These are phyloP conservation scores for Idaea aversata DNA, from an alignment of 2,888 invertebrate species.

Conservation along the genomic window DNA sequence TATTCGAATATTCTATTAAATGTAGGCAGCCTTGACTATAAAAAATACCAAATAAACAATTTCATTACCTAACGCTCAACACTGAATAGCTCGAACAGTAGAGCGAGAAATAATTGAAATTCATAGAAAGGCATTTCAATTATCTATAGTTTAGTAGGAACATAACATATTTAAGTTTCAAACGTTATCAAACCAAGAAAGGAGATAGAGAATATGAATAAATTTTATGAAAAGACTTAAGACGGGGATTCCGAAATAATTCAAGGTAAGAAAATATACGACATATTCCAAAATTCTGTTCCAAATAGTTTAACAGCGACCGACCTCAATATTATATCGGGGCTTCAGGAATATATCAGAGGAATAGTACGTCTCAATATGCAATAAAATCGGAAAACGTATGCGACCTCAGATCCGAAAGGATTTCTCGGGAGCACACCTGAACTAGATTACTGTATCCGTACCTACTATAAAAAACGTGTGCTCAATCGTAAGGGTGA, in stretches of 20 bases:
- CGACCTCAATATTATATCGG: conserved; percentile 54
- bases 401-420: conserved; percentile 66
- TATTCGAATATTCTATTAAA: too few species aligned
- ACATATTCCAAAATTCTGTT: conserved; percentile 36
- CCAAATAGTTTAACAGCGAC: conserved; percentile 54
- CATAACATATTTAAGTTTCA: too few species aligned
- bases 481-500: conserved; percentile 65
- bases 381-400: conserved; percentile 73
- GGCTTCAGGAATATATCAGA: conserved; percentile 59
- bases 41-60: too few species aligned
- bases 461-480: conserved; percentile 65
- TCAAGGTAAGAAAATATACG: conserved; percentile 27
- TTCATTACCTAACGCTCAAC: too few species aligned
- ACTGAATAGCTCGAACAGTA: too few species aligned
- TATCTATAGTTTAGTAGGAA: too few species aligned
- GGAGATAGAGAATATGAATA: background rate
- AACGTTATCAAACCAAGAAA: too few species aligned
- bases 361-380: conserved; percentile 75
- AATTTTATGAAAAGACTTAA: background rate
- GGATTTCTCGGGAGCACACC: conserved; percentile 72
- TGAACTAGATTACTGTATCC: conserved; percentile 76
- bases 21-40: too few species aligned
- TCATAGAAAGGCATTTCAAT: too few species aligned
- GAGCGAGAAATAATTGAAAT: too few species aligned
- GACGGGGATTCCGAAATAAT: background rate